A percentile compares a stretch with the other conserved stretches of the same genome.
Evolutionary conservation across 2,888 invertebrate genomes (phyloP).

Genomic region (Arrhopalites spinosus): DNA sequence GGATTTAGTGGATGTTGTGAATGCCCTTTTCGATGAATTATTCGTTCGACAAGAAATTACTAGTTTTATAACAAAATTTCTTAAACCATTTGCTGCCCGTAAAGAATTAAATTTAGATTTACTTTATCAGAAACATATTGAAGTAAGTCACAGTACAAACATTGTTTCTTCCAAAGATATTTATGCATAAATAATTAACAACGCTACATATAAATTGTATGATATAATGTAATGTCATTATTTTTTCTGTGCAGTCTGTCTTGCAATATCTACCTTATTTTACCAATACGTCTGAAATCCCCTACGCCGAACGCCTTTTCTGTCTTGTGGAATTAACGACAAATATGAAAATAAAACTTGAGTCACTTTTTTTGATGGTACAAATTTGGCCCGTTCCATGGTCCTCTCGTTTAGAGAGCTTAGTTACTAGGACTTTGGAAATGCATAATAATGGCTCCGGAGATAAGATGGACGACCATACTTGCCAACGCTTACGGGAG

Average conservation of each 20-base stretch:
- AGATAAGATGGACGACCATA: slow-evolving; percentile 1
- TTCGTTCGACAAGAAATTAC: slow-evolving; percentile 49
- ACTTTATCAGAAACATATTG: slow-evolving; percentile 45
- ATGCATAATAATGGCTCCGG: background rate
- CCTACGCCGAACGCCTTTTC: slow-evolving; percentile 52
- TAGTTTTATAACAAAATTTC: slow-evolving; percentile 45
- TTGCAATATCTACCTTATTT: slow-evolving; percentile 44
- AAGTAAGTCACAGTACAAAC: too few relatives aligned
- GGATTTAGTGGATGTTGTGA: slow-evolving; percentile 47
- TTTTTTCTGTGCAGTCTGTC: slow-evolving; percentile 42
- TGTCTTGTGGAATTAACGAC: slow-evolving; percentile 42
- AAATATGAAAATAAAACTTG: slow-evolving; percentile 36
- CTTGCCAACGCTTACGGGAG: slow-evolving; percentile 34
- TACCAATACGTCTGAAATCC: slow-evolving; percentile 46
- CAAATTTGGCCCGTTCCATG: slow-evolving; percentile 55
- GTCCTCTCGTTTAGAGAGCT: slow-evolving; percentile 43
- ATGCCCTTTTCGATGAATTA: slow-evolving; percentile 47
- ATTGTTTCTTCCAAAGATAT: too few relatives aligned
- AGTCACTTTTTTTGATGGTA: slow-evolving; percentile 40
- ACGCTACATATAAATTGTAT: background rate
- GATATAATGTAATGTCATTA: background rate
- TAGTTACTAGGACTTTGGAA: slow-evolving; percentile 40
- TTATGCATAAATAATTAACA: too few relatives aligned
- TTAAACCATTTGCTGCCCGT: slow-evolving; percentile 48
- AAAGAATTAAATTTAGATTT: slow-evolving; percentile 44